phyloP scores from a whole-genome alignment of 2,797 vertebrate species.

The Pseudomugil tenellus region DNA sequence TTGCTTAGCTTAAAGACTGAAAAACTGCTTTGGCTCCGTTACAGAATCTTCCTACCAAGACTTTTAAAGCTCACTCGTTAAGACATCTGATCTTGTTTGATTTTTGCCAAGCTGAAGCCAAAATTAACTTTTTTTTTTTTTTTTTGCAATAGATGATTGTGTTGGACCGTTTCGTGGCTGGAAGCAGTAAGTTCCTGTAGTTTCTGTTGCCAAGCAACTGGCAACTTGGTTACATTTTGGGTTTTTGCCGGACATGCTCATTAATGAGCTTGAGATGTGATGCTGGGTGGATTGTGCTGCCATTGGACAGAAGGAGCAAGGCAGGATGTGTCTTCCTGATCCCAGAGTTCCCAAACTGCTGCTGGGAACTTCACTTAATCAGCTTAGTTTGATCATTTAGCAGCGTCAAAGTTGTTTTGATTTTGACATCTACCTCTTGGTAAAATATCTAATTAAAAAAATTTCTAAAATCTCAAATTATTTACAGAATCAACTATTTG shows the following conservation, averaged over 20 bases:
- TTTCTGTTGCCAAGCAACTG: slow-evolving; percentile 33
- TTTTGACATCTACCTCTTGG: background rate
- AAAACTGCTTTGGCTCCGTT: background rate
- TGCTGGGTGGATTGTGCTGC: background rate
- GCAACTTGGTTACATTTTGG: slow-evolving; percentile 6
- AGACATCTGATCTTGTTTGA: slow-evolving; percentile 3
- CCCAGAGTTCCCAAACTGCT: background rate
- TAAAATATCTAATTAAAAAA: background rate
- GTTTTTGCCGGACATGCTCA: slow-evolving; percentile 7
- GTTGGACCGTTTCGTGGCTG: slow-evolving; percentile 2
- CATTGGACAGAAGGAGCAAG: background rate
- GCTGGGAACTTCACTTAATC: background rate
- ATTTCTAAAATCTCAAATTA: background rate
- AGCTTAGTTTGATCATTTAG: background rate
- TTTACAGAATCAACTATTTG: background rate
- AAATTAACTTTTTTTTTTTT: background rate
- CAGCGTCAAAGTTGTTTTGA: background rate
- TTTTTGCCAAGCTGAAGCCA: slow-evolving; percentile 6
- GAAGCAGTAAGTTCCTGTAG: slow-evolving; percentile 6
- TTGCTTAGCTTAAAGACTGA: background rate
- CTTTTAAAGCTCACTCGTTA: slow-evolving; percentile 11
- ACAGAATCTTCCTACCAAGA: slow-evolving; percentile 7
- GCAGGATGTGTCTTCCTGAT: background rate
- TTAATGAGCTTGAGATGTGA: slow-evolving; percentile 5
- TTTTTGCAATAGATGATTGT: background rate